These are phyloP conservation scores for Sebastes vulpes DNA, from an alignment of 2,797 vertebrate species.

Conservation along the genomic window DNA sequence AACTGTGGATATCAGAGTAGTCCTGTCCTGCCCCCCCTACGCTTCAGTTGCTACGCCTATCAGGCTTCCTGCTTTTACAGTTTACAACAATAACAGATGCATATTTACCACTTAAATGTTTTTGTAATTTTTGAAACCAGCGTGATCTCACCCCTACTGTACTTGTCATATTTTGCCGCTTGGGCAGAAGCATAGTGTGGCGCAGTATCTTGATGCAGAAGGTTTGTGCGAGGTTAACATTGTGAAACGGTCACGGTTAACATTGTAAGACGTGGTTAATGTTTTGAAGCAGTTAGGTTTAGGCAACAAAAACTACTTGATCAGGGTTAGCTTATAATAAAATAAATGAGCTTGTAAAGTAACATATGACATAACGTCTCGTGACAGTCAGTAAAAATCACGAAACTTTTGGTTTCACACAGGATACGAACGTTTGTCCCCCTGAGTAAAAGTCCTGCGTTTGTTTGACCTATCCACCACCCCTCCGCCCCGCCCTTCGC, in stretches of 20 bases:
- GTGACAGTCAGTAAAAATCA: no score
- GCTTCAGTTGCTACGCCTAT: background rate
- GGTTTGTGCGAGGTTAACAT: background rate
- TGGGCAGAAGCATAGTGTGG: no score
- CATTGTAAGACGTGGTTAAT: background rate
- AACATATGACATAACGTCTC: background rate
- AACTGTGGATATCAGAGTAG: background rate
- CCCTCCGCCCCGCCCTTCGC: accelerated
- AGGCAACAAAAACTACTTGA: no score
- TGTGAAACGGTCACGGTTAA: no score
- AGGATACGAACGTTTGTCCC: no score
- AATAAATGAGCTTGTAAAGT: background rate
- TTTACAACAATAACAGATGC: background rate
- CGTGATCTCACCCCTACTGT: background rate
- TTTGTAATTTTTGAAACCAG: background rate
- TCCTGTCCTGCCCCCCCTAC: background rate
- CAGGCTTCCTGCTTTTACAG: background rate
- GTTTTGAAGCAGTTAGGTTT: background rate
- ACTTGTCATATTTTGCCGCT: background rate
- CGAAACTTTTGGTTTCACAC: no score
- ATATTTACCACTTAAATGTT: background rate
- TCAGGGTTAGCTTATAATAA: background rate
- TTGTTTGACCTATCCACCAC: no score
- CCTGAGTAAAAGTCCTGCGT: no score
- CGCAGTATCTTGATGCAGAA: no score